Evolutionary conservation across 2,797 vertebrate species (phyloP).

Genomic region (Oryzias dopingdopingensis): DNA sequence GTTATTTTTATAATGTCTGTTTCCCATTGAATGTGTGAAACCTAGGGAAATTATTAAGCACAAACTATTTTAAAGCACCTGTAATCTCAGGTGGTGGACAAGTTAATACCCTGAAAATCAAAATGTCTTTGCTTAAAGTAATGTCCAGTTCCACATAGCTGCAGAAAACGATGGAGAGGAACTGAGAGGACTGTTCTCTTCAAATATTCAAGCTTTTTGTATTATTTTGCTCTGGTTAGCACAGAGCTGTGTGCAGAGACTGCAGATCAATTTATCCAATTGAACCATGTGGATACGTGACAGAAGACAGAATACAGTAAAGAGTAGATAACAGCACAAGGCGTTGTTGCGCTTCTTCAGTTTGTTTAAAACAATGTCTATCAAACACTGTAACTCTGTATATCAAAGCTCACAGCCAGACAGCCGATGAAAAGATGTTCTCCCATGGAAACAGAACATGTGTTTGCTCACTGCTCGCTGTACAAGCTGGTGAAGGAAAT

Average conservation of each 20-base stretch:
- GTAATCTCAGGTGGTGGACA: too few relatives aligned
- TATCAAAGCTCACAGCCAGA: neutral
- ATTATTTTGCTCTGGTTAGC: neutral
- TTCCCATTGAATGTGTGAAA: too few relatives aligned
- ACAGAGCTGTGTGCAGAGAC: neutral
- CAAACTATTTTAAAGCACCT: too few relatives aligned
- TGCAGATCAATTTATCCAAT: neutral
- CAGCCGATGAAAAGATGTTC: slow-evolving; percentile 1
- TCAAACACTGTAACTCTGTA: neutral
- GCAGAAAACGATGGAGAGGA: too few relatives aligned
- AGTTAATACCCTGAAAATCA: too few relatives aligned
- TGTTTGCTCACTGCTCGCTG: neutral
- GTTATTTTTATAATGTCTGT: too few relatives aligned
- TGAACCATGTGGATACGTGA: neutral
- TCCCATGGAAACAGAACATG: neutral
- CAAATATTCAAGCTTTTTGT: neutral
- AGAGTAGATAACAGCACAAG: neutral
- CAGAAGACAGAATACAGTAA: neutral
- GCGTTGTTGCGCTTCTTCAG: neutral
- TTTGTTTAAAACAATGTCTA: neutral
- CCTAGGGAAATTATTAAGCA: too few relatives aligned
- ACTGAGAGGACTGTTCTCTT: too few relatives aligned
- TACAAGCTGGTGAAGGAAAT: neutral
- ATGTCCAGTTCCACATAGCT: too few relatives aligned
- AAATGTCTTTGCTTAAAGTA: too few relatives aligned